Evolutionary conservation across 2,797 vertebrate species (phyloP).

Genomic region (Anas georgica): DNA sequence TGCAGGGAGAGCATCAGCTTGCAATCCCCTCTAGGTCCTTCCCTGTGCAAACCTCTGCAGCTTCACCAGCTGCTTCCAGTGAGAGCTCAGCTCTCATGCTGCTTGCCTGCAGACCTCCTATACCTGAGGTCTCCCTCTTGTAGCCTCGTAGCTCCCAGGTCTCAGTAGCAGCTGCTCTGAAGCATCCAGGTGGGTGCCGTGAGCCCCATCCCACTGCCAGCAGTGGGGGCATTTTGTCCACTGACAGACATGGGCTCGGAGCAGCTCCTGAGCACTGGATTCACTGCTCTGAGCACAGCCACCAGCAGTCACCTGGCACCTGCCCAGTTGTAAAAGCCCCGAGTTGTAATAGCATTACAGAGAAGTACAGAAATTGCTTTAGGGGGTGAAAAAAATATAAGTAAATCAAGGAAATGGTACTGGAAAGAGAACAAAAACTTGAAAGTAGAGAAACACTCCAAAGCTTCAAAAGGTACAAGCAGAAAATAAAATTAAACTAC

Average conservation of each 20-base stretch:
- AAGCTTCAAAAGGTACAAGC: not conserved
- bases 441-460: not conserved
- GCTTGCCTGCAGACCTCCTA: not conserved
- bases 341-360: not conserved
- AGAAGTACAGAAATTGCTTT: not conserved
- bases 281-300: not conserved
- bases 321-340: not conserved
- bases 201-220: not conserved
- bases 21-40: not conserved
- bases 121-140: not conserved
- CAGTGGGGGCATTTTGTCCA: not conserved
- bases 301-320: not conserved
- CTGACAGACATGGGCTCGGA: accelerated
- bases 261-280: not conserved
- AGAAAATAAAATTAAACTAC: not conserved
- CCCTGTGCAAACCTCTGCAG: accelerated
- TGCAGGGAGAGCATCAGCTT: accelerated
- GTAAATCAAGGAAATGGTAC: not conserved
- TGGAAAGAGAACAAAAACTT: not conserved
- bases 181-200: not conserved
- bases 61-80: not conserved
- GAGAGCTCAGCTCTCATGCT: not conserved
- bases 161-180: not conserved
- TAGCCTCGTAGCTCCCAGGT: not conserved
- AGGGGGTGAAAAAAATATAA: not conserved